Conservation (phyloP, 1,140 invertebrate genomes). For the Drosophila kohkoa region DNA sequence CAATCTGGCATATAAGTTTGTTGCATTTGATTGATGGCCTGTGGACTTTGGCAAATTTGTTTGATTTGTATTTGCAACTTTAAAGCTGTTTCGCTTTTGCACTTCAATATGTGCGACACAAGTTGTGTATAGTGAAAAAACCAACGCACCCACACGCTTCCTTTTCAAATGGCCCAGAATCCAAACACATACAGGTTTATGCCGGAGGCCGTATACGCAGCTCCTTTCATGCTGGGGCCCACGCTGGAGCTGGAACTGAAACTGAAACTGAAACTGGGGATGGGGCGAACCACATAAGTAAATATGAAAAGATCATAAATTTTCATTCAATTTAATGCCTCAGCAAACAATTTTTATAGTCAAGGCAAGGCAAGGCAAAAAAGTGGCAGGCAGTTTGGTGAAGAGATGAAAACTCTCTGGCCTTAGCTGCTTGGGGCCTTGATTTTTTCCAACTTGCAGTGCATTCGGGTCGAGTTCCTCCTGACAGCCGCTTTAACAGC, state of each 20-base stretch:
- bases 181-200: constrained; percentile 44
- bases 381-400: constrained; percentile 53
- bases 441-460: constrained; percentile 22
- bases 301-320: constrained; percentile 84
- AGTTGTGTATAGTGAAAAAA: neutral
- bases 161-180: neutral
- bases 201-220: constrained; percentile 45
- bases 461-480: constrained; percentile 36
- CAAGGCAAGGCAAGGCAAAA: constrained; percentile 53
- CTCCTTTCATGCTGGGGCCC: constrained; percentile 48
- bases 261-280: neutral
- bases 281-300: constrained; percentile 61
- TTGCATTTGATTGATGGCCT: constrained; percentile 72
- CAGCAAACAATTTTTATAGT: constrained; percentile 84
- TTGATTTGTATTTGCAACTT: constrained; percentile 61
- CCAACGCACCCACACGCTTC: neutral
- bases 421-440: neutral
- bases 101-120: constrained; percentile 37
- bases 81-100: constrained; percentile 54
- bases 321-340: constrained; percentile 84
- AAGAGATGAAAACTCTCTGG: constrained; percentile 1
- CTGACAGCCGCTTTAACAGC: constrained; percentile 75
- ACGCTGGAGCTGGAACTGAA: neutral
- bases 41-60: constrained; percentile 64
- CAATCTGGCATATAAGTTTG: constrained; percentile 29